Evolutionary conservation across 2,113 vertebrate genomes (phyloP).

Genomic region (Talpa occidentalis): DNA sequence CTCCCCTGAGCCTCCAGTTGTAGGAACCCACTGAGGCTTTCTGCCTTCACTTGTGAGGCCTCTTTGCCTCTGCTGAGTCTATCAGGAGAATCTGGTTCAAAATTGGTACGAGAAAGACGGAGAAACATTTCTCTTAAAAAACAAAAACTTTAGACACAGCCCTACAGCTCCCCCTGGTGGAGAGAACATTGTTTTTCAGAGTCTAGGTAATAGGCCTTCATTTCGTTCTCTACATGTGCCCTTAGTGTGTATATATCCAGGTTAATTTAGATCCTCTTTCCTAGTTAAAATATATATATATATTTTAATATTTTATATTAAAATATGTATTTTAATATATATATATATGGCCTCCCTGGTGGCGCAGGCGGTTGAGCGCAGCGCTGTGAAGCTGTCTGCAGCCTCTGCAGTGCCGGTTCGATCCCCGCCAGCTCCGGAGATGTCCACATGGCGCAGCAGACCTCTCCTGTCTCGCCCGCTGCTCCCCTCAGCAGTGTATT

Average conservation of each 20-base stretch:
- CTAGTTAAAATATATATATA: constrained; percentile 2
- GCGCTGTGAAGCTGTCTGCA: too few species aligned
- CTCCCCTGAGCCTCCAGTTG: background rate
- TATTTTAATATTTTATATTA: too few species aligned
- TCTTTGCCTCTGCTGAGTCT: background rate
- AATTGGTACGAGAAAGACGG: background rate
- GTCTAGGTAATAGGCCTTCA: background rate
- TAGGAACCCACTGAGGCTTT: background rate
- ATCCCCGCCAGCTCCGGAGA: too few species aligned
- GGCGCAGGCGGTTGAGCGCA: too few species aligned
- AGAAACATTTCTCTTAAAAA: background rate
- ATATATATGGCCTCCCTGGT: too few species aligned
- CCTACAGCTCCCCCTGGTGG: constrained; percentile 70
- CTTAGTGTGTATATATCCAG: background rate
- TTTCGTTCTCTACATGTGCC: background rate
- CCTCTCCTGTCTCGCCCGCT: too few species aligned
- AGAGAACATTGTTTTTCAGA: background rate
- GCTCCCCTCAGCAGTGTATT: too few species aligned
- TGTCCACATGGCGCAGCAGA: too few species aligned
- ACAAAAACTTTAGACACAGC: background rate
- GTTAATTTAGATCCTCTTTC: constrained; percentile 47
- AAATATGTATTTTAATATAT: too few species aligned
- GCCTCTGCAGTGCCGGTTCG: too few species aligned
- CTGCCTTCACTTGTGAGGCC: background rate
- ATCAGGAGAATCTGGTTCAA: background rate